These are phyloP conservation scores for Acanthisitta chloris DNA, from an alignment of 2,113 vertebrate genomes.

Conservation along the genomic window DNA sequence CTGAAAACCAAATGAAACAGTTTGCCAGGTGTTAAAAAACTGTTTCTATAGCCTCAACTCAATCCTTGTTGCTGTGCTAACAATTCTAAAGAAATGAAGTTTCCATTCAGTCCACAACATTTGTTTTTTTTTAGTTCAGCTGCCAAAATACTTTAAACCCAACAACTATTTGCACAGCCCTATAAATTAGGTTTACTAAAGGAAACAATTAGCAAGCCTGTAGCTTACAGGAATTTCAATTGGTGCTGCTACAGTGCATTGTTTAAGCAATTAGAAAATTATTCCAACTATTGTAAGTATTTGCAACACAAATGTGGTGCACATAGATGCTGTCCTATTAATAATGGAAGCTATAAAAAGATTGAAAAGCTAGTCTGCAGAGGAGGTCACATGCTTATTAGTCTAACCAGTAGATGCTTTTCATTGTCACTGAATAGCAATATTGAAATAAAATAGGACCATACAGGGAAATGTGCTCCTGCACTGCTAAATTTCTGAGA, in stretches of 20 bases:
- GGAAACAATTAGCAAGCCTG: constrained; percentile 53
- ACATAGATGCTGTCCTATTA: constrained; percentile 7
- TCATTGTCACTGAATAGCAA: not conserved
- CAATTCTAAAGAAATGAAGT: constrained; percentile 47
- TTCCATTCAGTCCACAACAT: constrained; percentile 43
- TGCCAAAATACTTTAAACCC: constrained; percentile 55
- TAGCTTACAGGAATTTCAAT: constrained; percentile 47
- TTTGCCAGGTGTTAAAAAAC: constrained; percentile 48
- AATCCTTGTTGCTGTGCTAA: constrained; percentile 9
- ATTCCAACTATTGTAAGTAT: constrained; percentile 41
- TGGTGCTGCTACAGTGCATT: constrained; percentile 16
- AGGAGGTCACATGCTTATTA: not conserved
- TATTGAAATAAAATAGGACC: not conserved
- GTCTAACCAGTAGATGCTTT: not conserved
- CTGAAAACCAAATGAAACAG: constrained; percentile 41
- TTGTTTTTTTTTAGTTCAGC: constrained; percentile 27
- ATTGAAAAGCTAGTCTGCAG: constrained; percentile 21
- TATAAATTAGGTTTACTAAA: constrained; percentile 57
- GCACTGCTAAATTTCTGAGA: not conserved
- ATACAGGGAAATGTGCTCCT: not conserved
- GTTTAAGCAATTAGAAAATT: constrained; percentile 51
- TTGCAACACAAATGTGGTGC: not conserved
- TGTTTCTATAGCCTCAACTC: constrained; percentile 8
- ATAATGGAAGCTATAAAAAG: constrained; percentile 22
- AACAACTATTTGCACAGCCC: constrained; percentile 27